Conservation (phyloP, 2,888 invertebrate species). For the Andrena hattorfiana region DNA sequence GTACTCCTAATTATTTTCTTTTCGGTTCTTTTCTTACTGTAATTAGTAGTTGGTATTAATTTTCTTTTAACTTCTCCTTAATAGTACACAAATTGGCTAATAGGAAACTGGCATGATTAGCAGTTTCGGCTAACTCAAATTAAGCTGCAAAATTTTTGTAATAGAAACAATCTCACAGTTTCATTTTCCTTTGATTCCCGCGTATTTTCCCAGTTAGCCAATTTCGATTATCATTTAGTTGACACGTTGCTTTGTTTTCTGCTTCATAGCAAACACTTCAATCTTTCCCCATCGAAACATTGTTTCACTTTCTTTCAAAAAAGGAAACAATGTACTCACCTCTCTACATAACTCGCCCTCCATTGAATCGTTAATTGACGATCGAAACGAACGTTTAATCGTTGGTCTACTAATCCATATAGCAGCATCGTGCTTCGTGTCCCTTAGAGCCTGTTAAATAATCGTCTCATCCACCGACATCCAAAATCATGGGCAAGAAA, state of each 20-base stretch:
- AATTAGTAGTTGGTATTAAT: not conserved
- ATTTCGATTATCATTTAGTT: slow-evolving; percentile 8
- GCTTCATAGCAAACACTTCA: not conserved
- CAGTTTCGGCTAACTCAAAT: too few relatives aligned
- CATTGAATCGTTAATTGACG: not conserved
- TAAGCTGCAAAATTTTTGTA: too few relatives aligned
- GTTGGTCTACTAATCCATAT: not conserved
- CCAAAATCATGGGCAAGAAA: not conserved
- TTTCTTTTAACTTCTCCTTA: slow-evolving; percentile 3
- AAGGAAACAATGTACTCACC: not conserved
- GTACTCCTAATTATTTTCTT: not conserved
- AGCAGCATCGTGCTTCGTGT: not conserved
- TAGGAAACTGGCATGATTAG: not conserved
- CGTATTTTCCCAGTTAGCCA: slow-evolving; percentile 21
- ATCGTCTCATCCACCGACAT: not conserved
- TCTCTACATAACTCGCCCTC: not conserved
- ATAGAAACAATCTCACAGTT: not conserved
- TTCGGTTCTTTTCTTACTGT: not conserved
- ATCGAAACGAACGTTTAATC: not conserved
- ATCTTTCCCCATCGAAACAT: not conserved
- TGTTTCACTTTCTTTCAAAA: not conserved
- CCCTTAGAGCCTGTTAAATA: not conserved
- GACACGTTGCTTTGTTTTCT: not conserved
- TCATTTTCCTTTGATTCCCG: not conserved
- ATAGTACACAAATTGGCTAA: slow-evolving; percentile 32